These are phyloP conservation scores for Labeo calbasu DNA, from an alignment of 2,797 vertebrate species.

Conservation along the genomic window DNA sequence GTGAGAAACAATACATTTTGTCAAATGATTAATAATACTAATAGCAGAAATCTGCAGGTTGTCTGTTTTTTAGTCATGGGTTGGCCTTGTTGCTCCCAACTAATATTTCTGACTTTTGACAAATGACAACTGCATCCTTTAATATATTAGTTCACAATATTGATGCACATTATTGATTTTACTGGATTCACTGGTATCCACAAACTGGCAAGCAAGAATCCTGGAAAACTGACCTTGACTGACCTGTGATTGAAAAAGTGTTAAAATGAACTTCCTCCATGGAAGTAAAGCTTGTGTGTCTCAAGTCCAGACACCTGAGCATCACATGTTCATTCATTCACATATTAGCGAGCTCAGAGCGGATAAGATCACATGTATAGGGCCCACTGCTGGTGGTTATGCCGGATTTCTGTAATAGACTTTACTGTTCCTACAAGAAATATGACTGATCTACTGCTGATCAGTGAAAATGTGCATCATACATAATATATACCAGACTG, in stretches of 20 bases:
- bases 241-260: not conserved
- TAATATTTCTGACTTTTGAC: not conserved
- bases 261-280: not conserved
- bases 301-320: conserved; percentile 17
- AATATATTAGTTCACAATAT: no score
- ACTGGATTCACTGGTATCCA: not conserved
- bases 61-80: not conserved
- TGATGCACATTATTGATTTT: not conserved
- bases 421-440: conserved; percentile 8
- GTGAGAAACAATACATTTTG: not conserved
- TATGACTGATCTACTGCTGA: not conserved
- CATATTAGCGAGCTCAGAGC: not conserved
- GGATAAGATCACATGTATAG: not conserved
- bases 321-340: conserved; percentile 34
- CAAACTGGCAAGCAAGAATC: not conserved
- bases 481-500: not conserved
- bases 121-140: not conserved
- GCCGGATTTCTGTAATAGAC: not conserved
- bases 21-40: not conserved
- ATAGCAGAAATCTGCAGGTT: not conserved
- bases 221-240: not conserved
- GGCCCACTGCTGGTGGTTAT: not conserved
- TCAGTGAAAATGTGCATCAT: not conserved
- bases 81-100: not conserved
- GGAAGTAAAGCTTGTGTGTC: not conserved